Conservation (phyloP, 1,140 invertebrate genomes). For the Trichoplusia ni region DNA sequence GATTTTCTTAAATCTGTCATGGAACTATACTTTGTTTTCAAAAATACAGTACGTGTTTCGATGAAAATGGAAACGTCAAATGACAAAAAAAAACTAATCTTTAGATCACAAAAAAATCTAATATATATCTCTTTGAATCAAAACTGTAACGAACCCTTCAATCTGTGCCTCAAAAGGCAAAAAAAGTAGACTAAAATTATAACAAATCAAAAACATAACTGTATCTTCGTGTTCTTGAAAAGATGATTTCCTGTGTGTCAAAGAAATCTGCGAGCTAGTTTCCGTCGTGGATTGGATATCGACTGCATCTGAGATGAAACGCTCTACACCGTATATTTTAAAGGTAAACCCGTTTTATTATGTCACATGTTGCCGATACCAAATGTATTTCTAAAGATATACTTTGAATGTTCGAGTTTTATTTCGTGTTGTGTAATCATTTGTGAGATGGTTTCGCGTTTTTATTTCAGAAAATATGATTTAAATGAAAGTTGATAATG, state of each 20-base stretch:
- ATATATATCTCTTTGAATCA: too few relatives aligned
- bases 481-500: too few relatives aligned
- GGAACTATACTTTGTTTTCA: too few relatives aligned
- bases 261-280: constrained; percentile 38
- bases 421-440: background rate
- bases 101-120: too few relatives aligned
- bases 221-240: constrained; percentile 21
- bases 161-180: background rate
- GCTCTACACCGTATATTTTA: constrained; percentile 33
- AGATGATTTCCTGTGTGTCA: constrained; percentile 40
- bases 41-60: too few relatives aligned
- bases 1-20: too few relatives aligned
- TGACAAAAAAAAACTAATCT: too few relatives aligned
- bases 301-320: constrained; percentile 33
- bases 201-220: constrained; percentile 20
- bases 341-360: constrained; percentile 32
- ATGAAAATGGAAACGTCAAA: too few relatives aligned
- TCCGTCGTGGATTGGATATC: constrained; percentile 30
- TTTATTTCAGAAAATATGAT: too few relatives aligned
- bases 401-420: background rate
- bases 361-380: constrained; percentile 16
- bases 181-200: background rate
- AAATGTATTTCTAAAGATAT: constrained; percentile 20
- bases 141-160: background rate
- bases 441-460: background rate